These are phyloP conservation scores for Tuberolachnus salignus DNA, from an alignment of 2,888 invertebrate species.

Conservation along the genomic window DNA sequence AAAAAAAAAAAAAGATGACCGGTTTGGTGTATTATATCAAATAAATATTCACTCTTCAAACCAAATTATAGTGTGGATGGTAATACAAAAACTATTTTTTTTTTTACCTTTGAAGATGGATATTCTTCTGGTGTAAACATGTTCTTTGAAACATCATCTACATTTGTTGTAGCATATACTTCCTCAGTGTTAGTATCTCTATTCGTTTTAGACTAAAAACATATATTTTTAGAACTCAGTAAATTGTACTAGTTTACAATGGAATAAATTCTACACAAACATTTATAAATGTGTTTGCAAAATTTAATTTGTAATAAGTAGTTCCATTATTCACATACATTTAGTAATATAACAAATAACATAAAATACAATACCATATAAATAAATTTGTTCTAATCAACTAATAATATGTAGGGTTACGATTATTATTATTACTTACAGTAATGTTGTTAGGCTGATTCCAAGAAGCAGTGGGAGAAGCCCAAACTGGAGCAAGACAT, in stretches of 20 bases:
- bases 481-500: conserved; percentile 78
- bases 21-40: conserved; percentile 42
- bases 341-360: too few relatives aligned
- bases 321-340: neutral
- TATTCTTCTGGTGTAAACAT: conserved; percentile 45
- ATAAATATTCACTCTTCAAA: conserved; percentile 52
- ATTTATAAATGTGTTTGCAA: too few relatives aligned
- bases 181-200: conserved; percentile 30
- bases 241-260: neutral
- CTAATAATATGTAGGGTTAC: too few relatives aligned
- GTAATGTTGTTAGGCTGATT: conserved; percentile 42
- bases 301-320: too few relatives aligned
- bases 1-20: conserved; percentile 38
- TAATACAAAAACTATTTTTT: conserved; percentile 34
- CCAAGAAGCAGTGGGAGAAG: conserved; percentile 52
- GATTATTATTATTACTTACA: too few relatives aligned
- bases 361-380: too few relatives aligned
- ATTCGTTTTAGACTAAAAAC: conserved; percentile 45
- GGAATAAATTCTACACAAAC: too few relatives aligned
- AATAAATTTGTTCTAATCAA: neutral
- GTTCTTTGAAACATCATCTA: conserved; percentile 26
- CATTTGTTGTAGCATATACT: conserved; percentile 23
- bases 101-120: conserved; percentile 54
- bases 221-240: neutral
- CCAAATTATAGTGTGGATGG: conserved; percentile 36